Evolutionary conservation across 2,113 vertebrate species (phyloP), one percentile per base, ranked within the genome.

Genomic region (Gracilinanus agilis): DNA sequence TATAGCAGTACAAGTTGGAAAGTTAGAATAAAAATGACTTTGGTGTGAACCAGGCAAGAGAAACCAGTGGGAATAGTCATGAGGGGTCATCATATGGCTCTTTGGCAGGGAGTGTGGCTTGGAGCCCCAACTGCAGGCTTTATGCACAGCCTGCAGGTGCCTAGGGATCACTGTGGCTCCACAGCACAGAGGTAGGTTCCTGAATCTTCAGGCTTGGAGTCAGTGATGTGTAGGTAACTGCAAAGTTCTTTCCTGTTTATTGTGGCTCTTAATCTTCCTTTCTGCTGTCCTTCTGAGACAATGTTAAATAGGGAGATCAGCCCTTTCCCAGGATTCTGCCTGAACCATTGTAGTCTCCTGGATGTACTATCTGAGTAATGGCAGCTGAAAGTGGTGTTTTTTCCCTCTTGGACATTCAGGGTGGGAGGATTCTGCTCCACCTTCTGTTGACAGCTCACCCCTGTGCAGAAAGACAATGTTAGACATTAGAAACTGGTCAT

Each of bases 341-440:
- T 54, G 93, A 96, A 96, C 95, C 95, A 97, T 25, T 93, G 96
- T 88, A 96, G 7, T 0, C 0, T 55, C 12, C 0, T n/a, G 8
- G 0, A 0, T 0, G 44, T 0, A 1, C 0, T 4, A 9, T 83
- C 7, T 83, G 97, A 97, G 88, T 56, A 96, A 12, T 89, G 97
- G 89, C 97, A 97, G 44, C 0, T 0, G 61, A 97, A 12, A 0
- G 23, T 91, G 6, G 49, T 16, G 10, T 0, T 92, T 44, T 54
- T 44, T 89, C 95, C 95, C 44, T 97, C 96, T 75, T 56, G 96
- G 88, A 97, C 90, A 29, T 54, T 96, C 56, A 83, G 55, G 44
- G 3, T 8, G 27, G n/a, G 3, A 24, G 97, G 97, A 9, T 27
- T 93, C 95, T 97, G 96, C 1, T 13, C 54, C 88, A 98, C 96